Percentiles rank a stretch among this genome's conserved stretches.
These are phyloP conservation scores for Galeruca laticollis DNA, from an alignment of 2,888 invertebrate species.

Conservation along the genomic window DNA sequence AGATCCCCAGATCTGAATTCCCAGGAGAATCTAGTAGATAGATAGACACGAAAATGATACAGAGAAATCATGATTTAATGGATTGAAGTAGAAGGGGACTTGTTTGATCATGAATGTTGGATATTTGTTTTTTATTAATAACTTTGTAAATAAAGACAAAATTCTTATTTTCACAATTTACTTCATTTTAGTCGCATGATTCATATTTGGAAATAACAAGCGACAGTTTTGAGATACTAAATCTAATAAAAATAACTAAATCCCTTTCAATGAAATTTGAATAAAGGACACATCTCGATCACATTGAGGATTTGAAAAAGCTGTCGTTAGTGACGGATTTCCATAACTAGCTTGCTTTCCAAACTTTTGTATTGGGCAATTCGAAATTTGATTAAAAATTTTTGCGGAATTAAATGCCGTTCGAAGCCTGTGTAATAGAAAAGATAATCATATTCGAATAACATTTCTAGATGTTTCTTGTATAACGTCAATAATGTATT, in stretches of 20 bases:
- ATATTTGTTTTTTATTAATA: too few species aligned
- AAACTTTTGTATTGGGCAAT: conserved; percentile 28
- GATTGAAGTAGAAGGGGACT: too few species aligned
- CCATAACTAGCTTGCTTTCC: conserved; percentile 15
- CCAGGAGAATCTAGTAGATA: too few species aligned
- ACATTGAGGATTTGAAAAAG: conserved; percentile 11
- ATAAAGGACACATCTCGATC: conserved; percentile 3
- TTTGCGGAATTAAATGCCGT: conserved; percentile 13
- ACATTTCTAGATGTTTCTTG: conserved; percentile 21
- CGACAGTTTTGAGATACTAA: too few species aligned
- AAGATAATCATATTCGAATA: conserved; percentile 32
- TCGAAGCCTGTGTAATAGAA: conserved; percentile 17
- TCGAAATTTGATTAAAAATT: conserved; percentile 32
- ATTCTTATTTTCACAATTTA: too few species aligned
- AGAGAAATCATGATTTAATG: too few species aligned
- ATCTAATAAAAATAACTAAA: background rate
- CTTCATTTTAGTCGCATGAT: background rate
- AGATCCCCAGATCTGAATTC: too few species aligned
- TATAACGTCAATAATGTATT: background rate
- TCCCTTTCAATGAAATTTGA: background rate
- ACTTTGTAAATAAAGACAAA: too few species aligned
- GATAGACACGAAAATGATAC: too few species aligned
- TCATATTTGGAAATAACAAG: background rate
- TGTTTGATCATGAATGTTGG: too few species aligned
- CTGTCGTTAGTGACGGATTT: conserved; percentile 3